Conservation (phyloP, 2,888 invertebrate genomes). For the Chydorus sphaericus region DNA sequence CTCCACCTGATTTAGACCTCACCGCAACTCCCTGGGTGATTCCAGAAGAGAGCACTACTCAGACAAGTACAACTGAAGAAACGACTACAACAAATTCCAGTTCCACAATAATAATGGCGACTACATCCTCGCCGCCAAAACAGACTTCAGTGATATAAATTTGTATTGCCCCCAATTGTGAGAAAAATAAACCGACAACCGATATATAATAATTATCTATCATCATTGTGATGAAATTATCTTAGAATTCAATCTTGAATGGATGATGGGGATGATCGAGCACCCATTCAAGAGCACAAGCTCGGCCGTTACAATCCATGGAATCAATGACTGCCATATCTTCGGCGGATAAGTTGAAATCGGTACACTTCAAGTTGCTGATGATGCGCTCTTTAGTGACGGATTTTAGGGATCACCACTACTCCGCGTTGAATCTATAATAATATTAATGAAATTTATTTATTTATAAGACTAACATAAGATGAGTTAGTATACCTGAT, state of each 20-base stretch:
- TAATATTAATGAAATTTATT: conserved; percentile 14
- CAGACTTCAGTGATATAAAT: too few relatives aligned
- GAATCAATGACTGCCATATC: conserved; percentile 27
- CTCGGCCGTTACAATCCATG: conserved; percentile 23
- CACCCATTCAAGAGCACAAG: conserved; percentile 13
- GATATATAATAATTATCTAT: too few relatives aligned
- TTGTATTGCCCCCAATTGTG: too few relatives aligned
- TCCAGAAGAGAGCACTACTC: conserved; percentile 18
- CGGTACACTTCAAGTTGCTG: conserved; percentile 29
- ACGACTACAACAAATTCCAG: too few relatives aligned
- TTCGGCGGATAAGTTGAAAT: conserved; percentile 27
- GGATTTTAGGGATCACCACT: conserved; percentile 32
- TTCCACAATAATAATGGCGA: too few relatives aligned
- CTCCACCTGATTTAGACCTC: conserved; percentile 8
- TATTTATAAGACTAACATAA: background rate
- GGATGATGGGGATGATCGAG: conserved; percentile 9
- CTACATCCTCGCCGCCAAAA: too few relatives aligned
- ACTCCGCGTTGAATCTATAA: conserved; percentile 29
- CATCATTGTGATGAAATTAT: too few relatives aligned
- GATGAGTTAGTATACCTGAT: conserved; percentile 20
- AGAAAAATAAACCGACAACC: too few relatives aligned
- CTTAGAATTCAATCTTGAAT: conserved; percentile 10
- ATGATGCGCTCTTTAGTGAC: conserved; percentile 28
- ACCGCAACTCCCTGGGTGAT: conserved; percentile 5
- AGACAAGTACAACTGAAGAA: too few relatives aligned